phyloP scores from a whole-genome alignment of 2,113 vertebrate genomes.

The Chaetodon trifascialis region DNA sequence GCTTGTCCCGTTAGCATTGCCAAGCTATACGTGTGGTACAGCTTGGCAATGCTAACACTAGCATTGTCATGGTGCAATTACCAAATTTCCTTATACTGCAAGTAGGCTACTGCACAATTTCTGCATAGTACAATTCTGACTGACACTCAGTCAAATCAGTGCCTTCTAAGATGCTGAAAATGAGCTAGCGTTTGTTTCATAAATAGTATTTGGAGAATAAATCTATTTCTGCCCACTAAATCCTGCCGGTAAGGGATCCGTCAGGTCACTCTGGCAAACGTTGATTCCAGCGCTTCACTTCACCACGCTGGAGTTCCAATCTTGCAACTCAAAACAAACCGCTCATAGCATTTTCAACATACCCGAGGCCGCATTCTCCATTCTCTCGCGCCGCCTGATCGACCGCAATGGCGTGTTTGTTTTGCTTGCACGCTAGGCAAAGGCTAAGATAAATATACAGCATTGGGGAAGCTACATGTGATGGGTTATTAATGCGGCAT shows the following conservation, averaged over 20 bases:
- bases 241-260: conserved; percentile 19
- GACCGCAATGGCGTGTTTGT: conserved; percentile 67
- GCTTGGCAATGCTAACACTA: neutral
- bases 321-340: conserved; percentile 66
- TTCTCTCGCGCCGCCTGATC: conserved; percentile 30
- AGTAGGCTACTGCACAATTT: neutral
- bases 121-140: neutral
- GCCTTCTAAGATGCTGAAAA: neutral
- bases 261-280: neutral
- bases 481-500: conserved; percentile 68
- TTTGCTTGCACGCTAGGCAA: conserved; percentile 64
- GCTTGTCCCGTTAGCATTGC: neutral
- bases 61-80: neutral
- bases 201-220: neutral
- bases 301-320: neutral
- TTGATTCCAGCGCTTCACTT: conserved; percentile 29
- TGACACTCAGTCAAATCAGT: neutral
- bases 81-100: neutral
- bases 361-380: conserved; percentile 46
- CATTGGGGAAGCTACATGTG: conserved; percentile 60
- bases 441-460: conserved; percentile 62
- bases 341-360: conserved; percentile 60
- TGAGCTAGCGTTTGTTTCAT: neutral
- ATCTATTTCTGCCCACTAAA: neutral
- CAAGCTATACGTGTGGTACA: neutral